Base-by-base conservation (phyloP, 2,797 vertebrate genomes). In the Psittacula echo region DNA sequence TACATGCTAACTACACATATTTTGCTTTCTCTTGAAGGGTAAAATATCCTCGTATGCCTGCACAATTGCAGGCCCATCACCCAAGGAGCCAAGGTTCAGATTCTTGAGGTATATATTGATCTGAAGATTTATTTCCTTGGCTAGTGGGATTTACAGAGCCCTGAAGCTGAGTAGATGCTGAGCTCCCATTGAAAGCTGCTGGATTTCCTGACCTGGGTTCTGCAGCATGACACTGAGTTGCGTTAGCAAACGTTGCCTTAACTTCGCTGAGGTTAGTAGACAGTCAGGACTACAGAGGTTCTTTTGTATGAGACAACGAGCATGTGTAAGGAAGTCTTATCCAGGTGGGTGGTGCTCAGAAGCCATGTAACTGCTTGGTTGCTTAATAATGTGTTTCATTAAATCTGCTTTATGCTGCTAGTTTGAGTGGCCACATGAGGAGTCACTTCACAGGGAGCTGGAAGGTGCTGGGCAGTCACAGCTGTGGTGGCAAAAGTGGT, bases 261-360 rank as follows among this genome's bases (percentile, higher is more conserved):
- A 54, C 8, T 66, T 76, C 12, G 12, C 50, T 56, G 71, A 61
- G 44, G 54, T 64, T 87, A 8, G 60, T 4, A 15, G 76, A 65
- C 41, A 37, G 56, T 67, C 60, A 1, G 65, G 24, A 41, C 68
- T 24, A 80, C 82, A 77, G 71, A 85, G 79, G 30, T n/a, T 56
- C 73, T 74, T 91, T 91, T 72, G 66, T 88, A 5, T 29, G 50
- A 80, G 44, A 48, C 66, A 13, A 34, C 3, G 22, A 12, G 67
- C 11, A 7, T 18, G 34, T 18, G 10, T 60, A 9, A 89, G 73
- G 51, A 70, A n/a, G 18, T 10, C 72, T 89, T 62, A 39, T 13
- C 87, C 74, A 64, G 64, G 71, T 73, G 71, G 87, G 81, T 67
- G 84, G 81, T 82, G 87, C 87, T 75, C 85, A 62, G 48, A n/a